A percentile compares a stretch with the other conserved stretches of the same genome.
These are phyloP conservation scores for Nasua narica DNA, from an alignment of 2,797 vertebrate genomes.

Conservation along the genomic window DNA sequence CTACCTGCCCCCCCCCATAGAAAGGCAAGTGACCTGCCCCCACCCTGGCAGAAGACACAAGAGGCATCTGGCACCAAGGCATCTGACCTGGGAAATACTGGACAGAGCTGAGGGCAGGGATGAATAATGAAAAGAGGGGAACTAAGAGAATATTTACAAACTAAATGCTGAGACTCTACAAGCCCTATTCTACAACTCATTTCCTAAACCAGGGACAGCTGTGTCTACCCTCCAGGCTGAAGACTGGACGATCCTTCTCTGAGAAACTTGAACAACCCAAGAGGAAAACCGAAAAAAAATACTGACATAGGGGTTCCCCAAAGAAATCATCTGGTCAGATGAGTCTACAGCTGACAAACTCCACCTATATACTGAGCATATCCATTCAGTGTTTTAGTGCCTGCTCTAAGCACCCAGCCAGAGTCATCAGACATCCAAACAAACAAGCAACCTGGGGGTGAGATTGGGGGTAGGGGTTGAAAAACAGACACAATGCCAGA, in stretches of 20 bases:
- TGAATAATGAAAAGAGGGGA: background rate
- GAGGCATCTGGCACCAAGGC: background rate
- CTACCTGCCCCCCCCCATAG: background rate
- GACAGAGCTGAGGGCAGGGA: background rate
- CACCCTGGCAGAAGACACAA: background rate
- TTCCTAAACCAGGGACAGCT: background rate
- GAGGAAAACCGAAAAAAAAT: background rate
- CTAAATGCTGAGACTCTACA: background rate
- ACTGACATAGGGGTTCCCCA: background rate
- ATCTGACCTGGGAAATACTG: background rate
- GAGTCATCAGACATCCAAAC: background rate
- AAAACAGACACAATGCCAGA: background rate
- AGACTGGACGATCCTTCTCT: background rate
- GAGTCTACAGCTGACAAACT: background rate
- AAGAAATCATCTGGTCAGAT: background rate
- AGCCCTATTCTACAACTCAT: background rate
- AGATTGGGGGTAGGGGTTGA: accelerated
- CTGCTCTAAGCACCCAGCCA: background rate
- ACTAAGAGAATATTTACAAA: background rate
- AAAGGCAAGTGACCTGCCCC: background rate
- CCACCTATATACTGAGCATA: background rate
- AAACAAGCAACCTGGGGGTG: background rate
- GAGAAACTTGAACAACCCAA: background rate
- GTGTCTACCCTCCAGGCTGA: background rate
- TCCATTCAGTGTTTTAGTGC: background rate